These are phyloP conservation scores for Cynaeus angustus DNA, from an alignment of 2,888 invertebrate genomes.

Conservation along the genomic window DNA sequence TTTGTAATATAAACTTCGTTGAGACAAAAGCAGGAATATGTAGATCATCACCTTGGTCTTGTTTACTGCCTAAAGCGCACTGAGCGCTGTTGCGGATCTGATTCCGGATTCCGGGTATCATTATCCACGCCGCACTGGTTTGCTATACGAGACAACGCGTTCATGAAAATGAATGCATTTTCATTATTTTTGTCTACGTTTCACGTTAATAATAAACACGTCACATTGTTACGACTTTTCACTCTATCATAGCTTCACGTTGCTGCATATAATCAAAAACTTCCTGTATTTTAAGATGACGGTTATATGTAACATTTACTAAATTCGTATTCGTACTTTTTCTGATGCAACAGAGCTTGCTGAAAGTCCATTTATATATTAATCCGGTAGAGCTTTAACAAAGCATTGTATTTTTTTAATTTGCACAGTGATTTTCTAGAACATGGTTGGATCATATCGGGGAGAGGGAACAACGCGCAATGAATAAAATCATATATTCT, in stretches of 20 bases:
- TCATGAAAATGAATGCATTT: conserved; percentile 68
- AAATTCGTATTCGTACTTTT: no score
- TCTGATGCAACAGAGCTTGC: no score
- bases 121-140: conserved; percentile 63
- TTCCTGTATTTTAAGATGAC: not conserved
- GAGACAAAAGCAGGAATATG: conserved; percentile 32
- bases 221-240: conserved; percentile 46
- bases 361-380: conserved; percentile 54
- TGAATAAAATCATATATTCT: conserved; percentile 71
- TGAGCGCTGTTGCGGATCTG: conserved; percentile 64
- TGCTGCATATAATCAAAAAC: conserved; percentile 5
- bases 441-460: conserved; percentile 59
- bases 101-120: conserved; percentile 65
- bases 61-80: conserved; percentile 55
- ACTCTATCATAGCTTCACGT: conserved; percentile 32
- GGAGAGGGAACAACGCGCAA: conserved; percentile 65
- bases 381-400: conserved; percentile 52
- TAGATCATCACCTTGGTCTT: conserved; percentile 64
- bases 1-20: not conserved
- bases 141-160: conserved; percentile 62
- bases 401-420: conserved; percentile 63
- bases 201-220: conserved; percentile 59
- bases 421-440: conserved; percentile 67
- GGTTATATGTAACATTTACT: not conserved
- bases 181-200: conserved; percentile 64